Percentiles rank a stretch among this genome's conserved stretches.
These are phyloP conservation scores for Anthopleura xanthogrammica DNA, from an alignment of 92 coral and sea anemone genomes.

Conservation along the genomic window DNA sequence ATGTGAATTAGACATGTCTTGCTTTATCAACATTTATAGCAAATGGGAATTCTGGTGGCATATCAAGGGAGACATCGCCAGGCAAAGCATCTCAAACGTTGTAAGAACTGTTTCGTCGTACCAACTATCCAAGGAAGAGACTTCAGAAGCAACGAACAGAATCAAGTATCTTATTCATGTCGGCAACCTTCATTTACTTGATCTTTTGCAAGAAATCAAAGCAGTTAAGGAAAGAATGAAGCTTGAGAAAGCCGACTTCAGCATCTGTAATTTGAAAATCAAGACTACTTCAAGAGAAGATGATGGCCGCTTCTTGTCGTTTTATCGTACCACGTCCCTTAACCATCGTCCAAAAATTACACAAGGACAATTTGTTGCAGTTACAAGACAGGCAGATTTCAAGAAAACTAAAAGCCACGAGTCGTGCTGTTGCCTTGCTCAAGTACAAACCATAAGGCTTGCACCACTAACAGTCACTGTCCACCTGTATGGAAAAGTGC, in stretches of 20 bases:
- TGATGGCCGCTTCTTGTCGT: background rate
- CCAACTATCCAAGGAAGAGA: background rate
- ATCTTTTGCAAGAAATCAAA: slow-evolving; percentile 8
- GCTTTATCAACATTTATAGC: slow-evolving; percentile 1
- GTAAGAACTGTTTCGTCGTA: background rate
- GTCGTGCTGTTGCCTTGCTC: slow-evolving; percentile 27
- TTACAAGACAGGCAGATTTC: slow-evolving; percentile 18
- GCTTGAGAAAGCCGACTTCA: slow-evolving; percentile 6
- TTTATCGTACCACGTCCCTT: slow-evolving; percentile 12
- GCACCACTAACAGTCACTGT: slow-evolving; percentile 14
- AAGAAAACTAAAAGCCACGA: slow-evolving; percentile 9
- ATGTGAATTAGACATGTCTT: background rate
- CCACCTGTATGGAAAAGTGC: slow-evolving; percentile 8
- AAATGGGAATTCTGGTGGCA: slow-evolving; percentile 21
- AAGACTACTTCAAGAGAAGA: background rate
- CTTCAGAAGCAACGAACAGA: background rate
- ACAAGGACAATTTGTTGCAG: slow-evolving; percentile 11
- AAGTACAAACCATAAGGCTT: slow-evolving; percentile 7
- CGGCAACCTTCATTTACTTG: slow-evolving; percentile 19
- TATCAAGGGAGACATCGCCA: slow-evolving; percentile 4
- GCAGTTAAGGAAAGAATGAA: slow-evolving; percentile 18
- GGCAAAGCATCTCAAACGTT: slow-evolving; percentile 1
- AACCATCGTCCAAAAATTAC: slow-evolving; percentile 15
- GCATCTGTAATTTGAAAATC: slow-evolving; percentile 14
- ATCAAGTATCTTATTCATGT: slow-evolving; percentile 16